Percentiles rank a stretch among this genome's conserved stretches.
These are phyloP conservation scores for Caenorhabditis latens DNA, from an alignment of 1,140 invertebrate species.

Conservation along the genomic window DNA sequence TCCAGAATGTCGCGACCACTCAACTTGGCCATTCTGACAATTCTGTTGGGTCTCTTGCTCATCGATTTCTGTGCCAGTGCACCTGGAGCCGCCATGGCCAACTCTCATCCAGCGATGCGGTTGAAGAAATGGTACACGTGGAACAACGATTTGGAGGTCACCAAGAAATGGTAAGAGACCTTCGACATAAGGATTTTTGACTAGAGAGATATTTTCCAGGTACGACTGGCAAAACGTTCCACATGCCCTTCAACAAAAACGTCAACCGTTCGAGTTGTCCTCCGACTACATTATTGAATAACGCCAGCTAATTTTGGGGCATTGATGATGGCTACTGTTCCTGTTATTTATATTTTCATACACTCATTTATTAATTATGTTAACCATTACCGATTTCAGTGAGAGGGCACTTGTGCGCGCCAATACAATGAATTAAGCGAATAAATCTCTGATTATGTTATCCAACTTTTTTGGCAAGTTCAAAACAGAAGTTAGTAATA, in stretches of 20 bases:
- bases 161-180: conserved; percentile 23
- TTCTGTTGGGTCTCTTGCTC: neutral
- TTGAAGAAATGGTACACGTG: conserved; percentile 36
- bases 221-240: conserved; percentile 54
- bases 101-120: neutral
- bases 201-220: neutral
- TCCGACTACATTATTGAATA: conserved; percentile 42
- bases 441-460: conserved; percentile 46
- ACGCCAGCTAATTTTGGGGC: neutral
- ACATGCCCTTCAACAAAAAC: conserved; percentile 38
- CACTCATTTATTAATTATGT: neutral
- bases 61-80: neutral
- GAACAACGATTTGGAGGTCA: conserved; percentile 33
- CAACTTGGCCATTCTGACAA: conserved; percentile 48
- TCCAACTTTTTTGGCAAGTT: neutral
- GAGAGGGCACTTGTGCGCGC: conserved; percentile 20
- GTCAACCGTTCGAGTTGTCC: neutral
- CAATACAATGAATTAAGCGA: neutral
- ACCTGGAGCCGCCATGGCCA: neutral
- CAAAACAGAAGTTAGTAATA: neutral
- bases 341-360: neutral
- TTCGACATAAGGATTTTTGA: neutral
- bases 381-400: neutral
- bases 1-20: conserved; percentile 33
- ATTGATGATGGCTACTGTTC: neutral